These are phyloP conservation scores for Brachyistius frenatus DNA, from an alignment of 2,113 vertebrate species.

Conservation along the genomic window DNA sequence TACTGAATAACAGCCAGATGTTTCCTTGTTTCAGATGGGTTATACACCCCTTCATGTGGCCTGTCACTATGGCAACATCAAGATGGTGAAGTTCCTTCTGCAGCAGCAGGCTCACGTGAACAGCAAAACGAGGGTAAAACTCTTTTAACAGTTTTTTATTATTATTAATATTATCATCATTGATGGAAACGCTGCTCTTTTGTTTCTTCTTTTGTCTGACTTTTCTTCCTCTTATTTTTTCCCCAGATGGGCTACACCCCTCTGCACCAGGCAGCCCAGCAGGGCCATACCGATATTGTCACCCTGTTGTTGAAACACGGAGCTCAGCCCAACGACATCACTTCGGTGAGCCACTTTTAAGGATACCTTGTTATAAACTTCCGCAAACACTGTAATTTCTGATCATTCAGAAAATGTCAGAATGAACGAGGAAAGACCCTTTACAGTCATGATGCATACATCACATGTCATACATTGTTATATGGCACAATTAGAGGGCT, in stretches of 20 bases:
- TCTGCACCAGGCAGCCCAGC: conserved; percentile 95
- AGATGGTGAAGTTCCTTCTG: conserved; percentile 96
- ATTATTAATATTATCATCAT: not conserved
- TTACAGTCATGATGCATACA: too few relatives aligned
- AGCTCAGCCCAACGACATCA: conserved; percentile 94
- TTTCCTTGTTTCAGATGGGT: conserved; percentile 88
- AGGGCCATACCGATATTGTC: conserved; percentile 96
- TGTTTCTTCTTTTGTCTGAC: not conserved
- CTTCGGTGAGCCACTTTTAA: conserved; percentile 84
- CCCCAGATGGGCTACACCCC: conserved; percentile 94
- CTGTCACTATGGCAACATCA: conserved; percentile 98
- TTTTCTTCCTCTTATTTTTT: not conserved
- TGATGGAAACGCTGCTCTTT: not conserved
- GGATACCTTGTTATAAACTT: not conserved
- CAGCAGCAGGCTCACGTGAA: conserved; percentile 96
- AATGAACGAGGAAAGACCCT: too few relatives aligned
- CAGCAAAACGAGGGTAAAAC: conserved; percentile 93
- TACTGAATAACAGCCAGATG: conserved; percentile 18
- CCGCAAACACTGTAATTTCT: too few relatives aligned
- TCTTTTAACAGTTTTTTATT: not conserved
- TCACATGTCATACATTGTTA: too few relatives aligned
- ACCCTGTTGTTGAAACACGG: conserved; percentile 93
- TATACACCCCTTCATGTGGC: conserved; percentile 96
- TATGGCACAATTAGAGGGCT: too few relatives aligned
- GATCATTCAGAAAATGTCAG: too few relatives aligned